These are phyloP conservation scores for Drosophila melanocephala DNA, from an alignment of 2,888 invertebrate species.

Conservation along the genomic window DNA sequence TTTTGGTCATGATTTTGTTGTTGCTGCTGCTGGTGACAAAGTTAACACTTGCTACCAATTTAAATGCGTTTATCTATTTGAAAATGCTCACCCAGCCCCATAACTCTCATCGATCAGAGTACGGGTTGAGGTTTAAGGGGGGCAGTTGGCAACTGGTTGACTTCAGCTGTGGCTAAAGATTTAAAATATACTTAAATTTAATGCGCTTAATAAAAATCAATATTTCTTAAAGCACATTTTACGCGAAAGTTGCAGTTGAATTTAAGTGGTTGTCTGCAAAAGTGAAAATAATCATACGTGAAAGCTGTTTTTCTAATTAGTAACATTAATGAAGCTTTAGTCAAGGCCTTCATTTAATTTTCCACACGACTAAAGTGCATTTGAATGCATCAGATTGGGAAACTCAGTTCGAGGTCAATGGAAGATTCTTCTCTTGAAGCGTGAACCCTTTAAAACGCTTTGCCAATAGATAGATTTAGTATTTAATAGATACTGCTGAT, in stretches of 20 bases:
- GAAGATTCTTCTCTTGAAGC: not conserved
- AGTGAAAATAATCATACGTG: not conserved
- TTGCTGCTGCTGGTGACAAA: conserved; percentile 57
- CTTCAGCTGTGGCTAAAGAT: conserved; percentile 4
- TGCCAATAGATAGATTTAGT: not conserved
- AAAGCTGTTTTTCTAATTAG: not conserved
- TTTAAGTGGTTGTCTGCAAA: not conserved
- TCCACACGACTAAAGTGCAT: not conserved
- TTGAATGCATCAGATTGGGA: conserved; percentile 1
- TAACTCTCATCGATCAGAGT: conserved; percentile 7
- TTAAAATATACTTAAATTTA: conserved; percentile 8
- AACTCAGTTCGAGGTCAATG: conserved; percentile 10
- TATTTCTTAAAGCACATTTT: not conserved
- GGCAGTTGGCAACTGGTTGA: not conserved
- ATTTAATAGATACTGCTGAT: conserved; percentile 21
- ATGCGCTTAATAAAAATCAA: conserved; percentile 16
- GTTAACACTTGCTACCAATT: conserved; percentile 64
- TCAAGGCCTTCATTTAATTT: not conserved
- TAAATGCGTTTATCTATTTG: conserved; percentile 71
- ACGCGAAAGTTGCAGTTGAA: not conserved
- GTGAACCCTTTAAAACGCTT: not conserved
- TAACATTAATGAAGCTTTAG: not conserved
- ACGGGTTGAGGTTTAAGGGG: not conserved
- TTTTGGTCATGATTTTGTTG: conserved; percentile 55
- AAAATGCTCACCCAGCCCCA: conserved; percentile 47